phyloP scores from a whole-genome alignment of 2,888 invertebrate species.

The Galerucella pusilla region DNA sequence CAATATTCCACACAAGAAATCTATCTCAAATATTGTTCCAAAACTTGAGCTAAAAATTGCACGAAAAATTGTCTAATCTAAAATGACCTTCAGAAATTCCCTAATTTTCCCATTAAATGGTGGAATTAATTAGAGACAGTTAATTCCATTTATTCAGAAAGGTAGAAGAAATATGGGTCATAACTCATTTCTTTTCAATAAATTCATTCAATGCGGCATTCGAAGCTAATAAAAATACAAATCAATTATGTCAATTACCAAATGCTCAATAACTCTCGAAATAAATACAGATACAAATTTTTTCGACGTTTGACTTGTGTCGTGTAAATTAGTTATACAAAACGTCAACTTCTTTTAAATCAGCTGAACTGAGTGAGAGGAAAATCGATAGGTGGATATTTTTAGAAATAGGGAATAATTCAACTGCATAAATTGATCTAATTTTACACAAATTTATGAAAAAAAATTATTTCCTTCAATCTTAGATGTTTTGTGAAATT shows the following conservation, averaged over 20 bases:
- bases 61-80: too few relatives aligned
- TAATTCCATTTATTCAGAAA: too few relatives aligned
- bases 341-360: not conserved
- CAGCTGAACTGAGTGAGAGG: not conserved
- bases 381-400: constrained; percentile 1
- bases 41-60: too few relatives aligned
- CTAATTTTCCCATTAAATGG: too few relatives aligned
- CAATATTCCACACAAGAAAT: too few relatives aligned
- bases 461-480: too few relatives aligned
- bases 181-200: too few relatives aligned
- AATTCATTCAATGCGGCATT: not conserved
- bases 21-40: too few relatives aligned
- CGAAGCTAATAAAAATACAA: not conserved
- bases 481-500: too few relatives aligned
- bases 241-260: not conserved
- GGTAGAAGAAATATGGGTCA: too few relatives aligned
- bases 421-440: not conserved
- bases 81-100: too few relatives aligned
- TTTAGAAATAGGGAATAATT: not conserved
- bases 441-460: not conserved
- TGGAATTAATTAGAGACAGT: too few relatives aligned
- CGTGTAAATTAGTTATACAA: constrained; percentile 1
- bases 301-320: not conserved
- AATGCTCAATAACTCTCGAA: not conserved
- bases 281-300: not conserved